Evolutionary conservation across 2,797 vertebrate genomes (phyloP).

Genomic region (Aulostomus chinensis): DNA sequence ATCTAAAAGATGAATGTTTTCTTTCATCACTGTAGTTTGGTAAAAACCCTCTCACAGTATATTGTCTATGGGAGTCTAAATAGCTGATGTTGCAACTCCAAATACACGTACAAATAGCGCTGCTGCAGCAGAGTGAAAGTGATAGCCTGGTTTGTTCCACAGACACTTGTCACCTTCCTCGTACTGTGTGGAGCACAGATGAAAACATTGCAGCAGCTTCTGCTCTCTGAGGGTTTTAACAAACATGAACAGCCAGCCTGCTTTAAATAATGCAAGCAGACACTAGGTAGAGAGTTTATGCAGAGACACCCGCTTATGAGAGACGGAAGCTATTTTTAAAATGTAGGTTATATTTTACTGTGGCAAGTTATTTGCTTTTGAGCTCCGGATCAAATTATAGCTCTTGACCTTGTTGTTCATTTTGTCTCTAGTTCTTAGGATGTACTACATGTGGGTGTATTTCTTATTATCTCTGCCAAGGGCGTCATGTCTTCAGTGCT

Average conservation of each 20-base stretch:
- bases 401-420: conserved; percentile 10
- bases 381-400: conserved; percentile 7
- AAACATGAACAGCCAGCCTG: conserved; percentile 23
- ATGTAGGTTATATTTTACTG: not conserved
- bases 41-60: conserved; percentile 41
- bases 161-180: conserved; percentile 28
- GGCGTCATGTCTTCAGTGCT: no score
- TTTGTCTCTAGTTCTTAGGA: conserved; percentile 1
- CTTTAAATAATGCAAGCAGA: conserved; percentile 33
- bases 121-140: conserved; percentile 41
- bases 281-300: conserved; percentile 14
- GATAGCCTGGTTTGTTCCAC: conserved; percentile 28
- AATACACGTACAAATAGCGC: conserved; percentile 40
- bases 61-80: conserved; percentile 27
- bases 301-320: conserved; percentile 10
- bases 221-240: conserved; percentile 36
- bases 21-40: conserved; percentile 24
- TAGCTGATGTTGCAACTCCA: conserved; percentile 52
- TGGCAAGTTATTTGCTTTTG: not conserved
- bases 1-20: conserved; percentile 22
- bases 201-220: conserved; percentile 27
- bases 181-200: conserved; percentile 22
- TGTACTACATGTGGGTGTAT: not conserved
- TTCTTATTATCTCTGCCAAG: no score
- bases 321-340: conserved; percentile 7